Evolutionary conservation across 2,888 invertebrate genomes (phyloP), one percentile per base, ranked within the genome.

Genomic region (Sarcophaga rosellei): DNA sequence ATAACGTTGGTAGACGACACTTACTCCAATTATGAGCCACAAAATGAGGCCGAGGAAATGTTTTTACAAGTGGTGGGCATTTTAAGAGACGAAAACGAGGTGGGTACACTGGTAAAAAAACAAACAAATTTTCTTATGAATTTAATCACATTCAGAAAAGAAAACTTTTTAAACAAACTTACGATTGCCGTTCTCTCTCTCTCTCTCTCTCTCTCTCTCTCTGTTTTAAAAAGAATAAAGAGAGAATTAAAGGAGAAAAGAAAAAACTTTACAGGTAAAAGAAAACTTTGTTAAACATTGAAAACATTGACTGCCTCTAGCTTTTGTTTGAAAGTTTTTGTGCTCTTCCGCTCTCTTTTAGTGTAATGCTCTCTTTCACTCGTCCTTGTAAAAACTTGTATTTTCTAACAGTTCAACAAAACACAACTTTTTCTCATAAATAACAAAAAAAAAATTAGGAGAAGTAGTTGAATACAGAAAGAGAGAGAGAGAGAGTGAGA

Each of bases 41-140:
- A 93, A 88, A 93, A 93, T 87, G 93, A 93, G 88, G 93, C 93
- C 45, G 93, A 93, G 89, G 91, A 92, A 88, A 93, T 93, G 93
- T 93, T 93, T 88, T 89, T 91, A 72, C 93, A 93, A 89, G 92
- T 93, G 80, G 93, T 93, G 15, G 92, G 93, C 89, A 93, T 93
- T 89, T 90, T 93, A 88, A 93, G 93, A 85, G 93, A 91, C 84
- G 93, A 93, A 90, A 93, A 93, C 81, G 93, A 93, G 93, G 93
- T 93, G 91, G 90, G 92, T 91, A 70, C 11, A 68, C 3, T n/a
- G 21, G 20, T 23, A 8, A 62, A 23, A 44, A 25, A 69, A 17
- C 3, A 17, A 47, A 20, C 20, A 76, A 77, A 65, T 61, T 66
- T 23, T 15, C 5, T n/a, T 4, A 8, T n/a, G n/a, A 68, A 44